These are phyloP conservation scores for Chaenodraco wilsoni DNA, from an alignment of 2,797 vertebrate genomes.

Conservation along the genomic window DNA sequence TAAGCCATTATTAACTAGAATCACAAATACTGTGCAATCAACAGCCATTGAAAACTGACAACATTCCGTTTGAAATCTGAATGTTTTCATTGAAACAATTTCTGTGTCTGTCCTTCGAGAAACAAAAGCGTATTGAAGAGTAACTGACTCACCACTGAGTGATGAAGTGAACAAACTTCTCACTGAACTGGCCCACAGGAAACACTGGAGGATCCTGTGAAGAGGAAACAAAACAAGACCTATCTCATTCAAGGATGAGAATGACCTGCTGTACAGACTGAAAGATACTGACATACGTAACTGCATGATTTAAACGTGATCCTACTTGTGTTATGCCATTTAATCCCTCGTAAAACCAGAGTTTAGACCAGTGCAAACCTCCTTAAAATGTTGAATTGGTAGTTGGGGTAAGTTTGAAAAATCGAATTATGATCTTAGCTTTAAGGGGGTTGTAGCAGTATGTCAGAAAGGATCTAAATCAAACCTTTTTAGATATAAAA, in stretches of 20 bases:
- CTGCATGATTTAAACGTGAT: not conserved
- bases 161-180: constrained; percentile 97
- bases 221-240: constrained; percentile 5
- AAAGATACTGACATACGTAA: not conserved
- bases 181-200: constrained; percentile 94
- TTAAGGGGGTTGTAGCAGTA: not conserved
- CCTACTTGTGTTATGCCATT: not conserved
- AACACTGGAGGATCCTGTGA: constrained; percentile 94
- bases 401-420: not conserved
- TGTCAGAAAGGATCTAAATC: not conserved
- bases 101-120: not conserved
- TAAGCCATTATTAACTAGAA: constrained; percentile 9
- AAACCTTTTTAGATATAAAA: not conserved
- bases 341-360: not conserved
- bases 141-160: constrained; percentile 94
- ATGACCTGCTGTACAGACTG: not conserved
- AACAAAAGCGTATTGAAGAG: constrained; percentile 30
- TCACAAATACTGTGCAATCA: constrained; percentile 3
- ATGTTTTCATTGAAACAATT: not conserved
- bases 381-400: constrained; percentile 4
- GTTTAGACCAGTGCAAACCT: not conserved
- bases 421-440: not conserved
- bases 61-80: constrained; percentile 32
- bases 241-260: not conserved
- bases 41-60: constrained; percentile 16